phyloP scores from a whole-genome alignment of 2,797 vertebrate species.

The Vespertilio murinus region DNA sequence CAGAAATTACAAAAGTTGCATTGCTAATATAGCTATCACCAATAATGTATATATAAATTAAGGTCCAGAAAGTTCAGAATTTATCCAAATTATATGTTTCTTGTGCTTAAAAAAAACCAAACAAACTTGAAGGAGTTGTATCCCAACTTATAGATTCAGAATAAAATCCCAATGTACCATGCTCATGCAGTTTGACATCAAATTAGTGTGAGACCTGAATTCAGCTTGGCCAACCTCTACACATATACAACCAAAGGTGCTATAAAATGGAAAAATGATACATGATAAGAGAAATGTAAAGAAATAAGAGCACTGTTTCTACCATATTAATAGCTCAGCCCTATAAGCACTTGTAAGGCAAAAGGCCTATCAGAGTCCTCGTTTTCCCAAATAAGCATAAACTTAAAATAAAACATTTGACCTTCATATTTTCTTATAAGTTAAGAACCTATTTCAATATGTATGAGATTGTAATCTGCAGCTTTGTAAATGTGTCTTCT shows the following conservation, averaged over 20 bases:
- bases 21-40: background rate
- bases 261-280: background rate
- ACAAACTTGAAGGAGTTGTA: background rate
- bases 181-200: background rate
- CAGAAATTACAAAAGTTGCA: constrained; percentile 13
- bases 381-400: background rate
- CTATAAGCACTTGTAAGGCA: background rate
- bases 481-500: constrained; percentile 13
- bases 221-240: background rate
- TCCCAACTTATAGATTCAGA: background rate
- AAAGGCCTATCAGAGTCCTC: background rate
- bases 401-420: constrained; percentile 2
- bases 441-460: background rate
- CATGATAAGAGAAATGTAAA: background rate
- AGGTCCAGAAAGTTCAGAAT: background rate
- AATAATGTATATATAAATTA: background rate
- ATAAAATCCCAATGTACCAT: background rate
- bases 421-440: background rate
- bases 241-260: background rate
- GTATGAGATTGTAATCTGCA: background rate
- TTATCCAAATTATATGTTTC: background rate
- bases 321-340: background rate
- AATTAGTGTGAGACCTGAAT: background rate
- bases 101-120: constrained; percentile 6
- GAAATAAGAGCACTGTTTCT: background rate